Evolutionary conservation across 2,888 invertebrate genomes (phyloP), one percentile per base, ranked within the genome.

Genomic region (Cynaeus angustus): DNA sequence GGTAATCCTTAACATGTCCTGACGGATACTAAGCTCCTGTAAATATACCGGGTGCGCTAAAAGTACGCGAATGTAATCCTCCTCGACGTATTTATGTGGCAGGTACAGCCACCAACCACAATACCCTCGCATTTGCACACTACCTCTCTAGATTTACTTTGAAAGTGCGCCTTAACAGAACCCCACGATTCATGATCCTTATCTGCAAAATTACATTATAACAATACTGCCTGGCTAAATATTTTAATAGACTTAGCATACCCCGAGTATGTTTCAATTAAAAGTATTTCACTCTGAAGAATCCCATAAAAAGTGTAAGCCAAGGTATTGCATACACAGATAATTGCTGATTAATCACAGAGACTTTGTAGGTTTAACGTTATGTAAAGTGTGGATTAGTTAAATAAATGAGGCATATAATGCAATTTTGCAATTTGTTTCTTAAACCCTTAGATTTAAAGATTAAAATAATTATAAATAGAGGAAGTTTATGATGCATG

Each of bases 41-140:
- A 71, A 71, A 71, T 71, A 68, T 66, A 71, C 58, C 52, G 53
- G 56, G 66, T 53, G 46, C 66, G 61, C 66, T 70, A 66, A 70
- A 71, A 71, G 68, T 68, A 52, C 64, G 71, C 56, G 38, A 26
- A 50, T 46, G 28, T 71, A 71, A 71, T 71, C 71, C 67, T 28
- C 43, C 33, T 14, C 71, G 71, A 71, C 52, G 64, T 71, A 71
- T 71, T 71, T 71, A 71, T 71, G 71, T 71, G 67, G 71, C 71
- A 71, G 64, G 67, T 71, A 68, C 58, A 68, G 65, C 64, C 50
- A 45, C 61, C 67, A 52, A 64, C 71, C 64, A 59, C 71, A 64
- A 71, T 68, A 52, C 52, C 52, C 52, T 45, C 64, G 58, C 56
- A 64, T 71, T 67, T 71, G 48, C 50, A 56, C 62, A 55, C 66